phyloP scores from a whole-genome alignment of 2,113 vertebrate genomes.

The Myxocyprinus asiaticus region DNA sequence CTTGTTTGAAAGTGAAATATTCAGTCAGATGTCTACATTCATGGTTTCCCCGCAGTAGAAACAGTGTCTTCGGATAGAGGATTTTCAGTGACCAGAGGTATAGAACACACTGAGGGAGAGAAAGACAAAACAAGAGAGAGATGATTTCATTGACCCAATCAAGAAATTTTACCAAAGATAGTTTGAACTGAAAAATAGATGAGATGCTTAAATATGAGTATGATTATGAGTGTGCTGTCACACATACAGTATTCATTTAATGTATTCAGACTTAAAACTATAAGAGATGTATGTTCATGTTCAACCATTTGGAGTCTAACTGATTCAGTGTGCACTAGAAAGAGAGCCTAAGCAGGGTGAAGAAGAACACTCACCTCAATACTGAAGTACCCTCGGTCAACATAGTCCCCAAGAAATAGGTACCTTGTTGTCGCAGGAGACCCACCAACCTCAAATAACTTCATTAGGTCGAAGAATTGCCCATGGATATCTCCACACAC shows the following conservation, averaged over 20 bases:
- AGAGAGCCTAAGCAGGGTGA: not conserved
- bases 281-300: no score
- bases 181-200: not conserved
- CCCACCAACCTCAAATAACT: conserved; percentile 81
- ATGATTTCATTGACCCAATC: conserved; percentile 22
- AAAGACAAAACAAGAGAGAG: not conserved
- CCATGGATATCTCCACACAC: conserved; percentile 82
- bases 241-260: no score
- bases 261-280: no score
- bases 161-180: not conserved
- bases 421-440: conserved; percentile 81
- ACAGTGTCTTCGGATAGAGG: conserved; percentile 84
- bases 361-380: conserved; percentile 72
- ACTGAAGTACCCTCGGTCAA: conserved; percentile 97
- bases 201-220: no score
- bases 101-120: conserved; percentile 72
- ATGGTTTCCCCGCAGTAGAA: conserved; percentile 82
- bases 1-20: conserved; percentile 87
- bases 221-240: no score
- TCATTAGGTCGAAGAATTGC: conserved; percentile 84
- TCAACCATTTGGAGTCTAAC: no score
- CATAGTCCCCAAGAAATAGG: conserved; percentile 83
- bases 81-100: conserved; percentile 85
- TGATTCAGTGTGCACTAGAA: no score
- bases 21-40: conserved; percentile 86